Evolutionary conservation across 2,113 vertebrate species (phyloP), one percentile per base, ranked within the genome.

Genomic region (Brachionichthys hirsutus): DNA sequence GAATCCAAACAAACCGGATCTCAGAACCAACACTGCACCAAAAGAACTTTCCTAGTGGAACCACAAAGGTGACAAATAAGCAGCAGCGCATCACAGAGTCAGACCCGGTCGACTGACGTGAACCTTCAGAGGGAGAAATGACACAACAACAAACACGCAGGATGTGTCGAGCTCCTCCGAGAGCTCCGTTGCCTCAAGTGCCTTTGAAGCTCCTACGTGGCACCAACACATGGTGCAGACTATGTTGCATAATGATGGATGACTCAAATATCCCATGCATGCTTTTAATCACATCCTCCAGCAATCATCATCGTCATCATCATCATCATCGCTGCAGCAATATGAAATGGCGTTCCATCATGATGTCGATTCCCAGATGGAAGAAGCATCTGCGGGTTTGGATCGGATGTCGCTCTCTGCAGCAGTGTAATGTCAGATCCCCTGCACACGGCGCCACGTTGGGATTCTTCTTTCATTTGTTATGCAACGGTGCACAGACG

Each of bases 271-370:
- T 38, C 20, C 36, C 51, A 18, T 52, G 45, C 61, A 24, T 58
- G 54, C 36, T 68, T 82, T 76, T 69, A 80, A 84, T 83, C 56
- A 61, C 71, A 61, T 17, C 64, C 30, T 56, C 24, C 40, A 20
- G 30, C 18, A 2, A 14, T 22, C 47, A 22, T 24, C 46, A 15
- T 10, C 45, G 4, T 40, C 36, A 8, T 10, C 40, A 42, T 42
- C 41, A 20, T 63, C 67, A 50, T 55, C 60, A 40, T 4, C 15
- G 8, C 70, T 72, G 68, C 57, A 59, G 63, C 48, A 15, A 54
- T 44, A 77, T 70, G 13, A 60, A 64, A 69, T 41, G 58, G 48
- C 18, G 42, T 50, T 17, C 15, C 13, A 7, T 66, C 52, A 34
- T 45, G 24, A 20, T 52, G 35, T 60, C n/a, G 46, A 10, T 41